phyloP scores from a whole-genome alignment of 2,888 invertebrate genomes.

The Netelia inedita region DNA sequence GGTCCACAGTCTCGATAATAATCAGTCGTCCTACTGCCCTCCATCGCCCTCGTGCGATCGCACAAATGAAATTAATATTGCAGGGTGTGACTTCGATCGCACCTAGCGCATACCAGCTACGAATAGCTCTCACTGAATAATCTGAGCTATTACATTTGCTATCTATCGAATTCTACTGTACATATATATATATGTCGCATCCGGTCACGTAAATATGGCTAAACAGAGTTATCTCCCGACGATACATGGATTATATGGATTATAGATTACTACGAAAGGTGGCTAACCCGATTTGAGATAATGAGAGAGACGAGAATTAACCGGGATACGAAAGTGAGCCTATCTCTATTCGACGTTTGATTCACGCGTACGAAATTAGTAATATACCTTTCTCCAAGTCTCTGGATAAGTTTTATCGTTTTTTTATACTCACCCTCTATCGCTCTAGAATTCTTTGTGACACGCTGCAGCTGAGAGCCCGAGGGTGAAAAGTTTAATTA shows the following conservation, averaged over 20 bases:
- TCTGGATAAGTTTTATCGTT: conserved; percentile 5
- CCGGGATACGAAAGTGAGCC: not conserved
- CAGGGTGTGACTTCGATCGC: not conserved
- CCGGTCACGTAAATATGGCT: too few species aligned
- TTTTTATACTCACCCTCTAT: conserved; percentile 23
- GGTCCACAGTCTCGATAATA: conserved; percentile 61
- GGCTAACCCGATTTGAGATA: not conserved
- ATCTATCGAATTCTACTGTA: not conserved
- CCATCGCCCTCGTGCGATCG: conserved; percentile 22
- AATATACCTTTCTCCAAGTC: conserved; percentile 71
- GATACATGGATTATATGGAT: too few species aligned
- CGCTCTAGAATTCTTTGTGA: conserved; percentile 27
- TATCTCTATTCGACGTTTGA: conserved; percentile 59
- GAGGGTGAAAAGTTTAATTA: conserved; percentile 73
- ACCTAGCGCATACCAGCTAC: not conserved
- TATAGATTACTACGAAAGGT: not conserved
- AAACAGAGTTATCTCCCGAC: too few species aligned
- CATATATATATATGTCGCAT: not conserved
- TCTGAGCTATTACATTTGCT: not conserved
- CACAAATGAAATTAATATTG: conserved; percentile 54
- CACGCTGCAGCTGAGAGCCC: conserved; percentile 17
- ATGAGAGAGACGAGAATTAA: not conserved
- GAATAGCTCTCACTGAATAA: not conserved
- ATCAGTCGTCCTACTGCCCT: conserved; percentile 30
- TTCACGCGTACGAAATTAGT: conserved; percentile 70